Evolutionary conservation across 2,797 vertebrate genomes (phyloP), one percentile per base, ranked within the genome.

Genomic region (Tadarida brasiliensis): DNA sequence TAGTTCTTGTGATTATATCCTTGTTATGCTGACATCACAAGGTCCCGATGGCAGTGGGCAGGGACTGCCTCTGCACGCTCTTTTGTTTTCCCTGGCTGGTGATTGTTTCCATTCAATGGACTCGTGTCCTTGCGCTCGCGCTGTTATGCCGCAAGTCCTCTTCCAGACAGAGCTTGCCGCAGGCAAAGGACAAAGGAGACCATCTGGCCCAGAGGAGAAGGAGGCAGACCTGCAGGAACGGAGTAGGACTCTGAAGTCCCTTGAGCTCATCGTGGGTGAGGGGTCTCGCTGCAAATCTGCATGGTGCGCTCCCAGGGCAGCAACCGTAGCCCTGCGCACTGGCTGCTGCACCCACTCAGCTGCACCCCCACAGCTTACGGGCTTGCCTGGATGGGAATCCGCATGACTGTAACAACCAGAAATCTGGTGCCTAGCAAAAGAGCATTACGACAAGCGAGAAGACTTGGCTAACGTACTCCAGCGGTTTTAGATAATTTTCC

Each of bases 401-500:
- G 0, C 30, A 0, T n/a, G 28, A 65, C 67, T 49, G 9, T 65
- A 44, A 10, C 5, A 67, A 35, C 54, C 61, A 85, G 54, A 81
- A 68, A 57, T 39, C 56, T 24, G 81, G 59, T 85, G 44, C 77
- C 87, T 80, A 77, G n/a, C 39, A 57, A 44, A 74, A 82, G 47
- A 63, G 87, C 74, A 33, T 94, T 47, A 59, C 17, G 47, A 90
- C 93, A 92, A 80, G 85, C 59, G 44, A 61, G 65, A 82, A 87
- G 70, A 35, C 39, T 82, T 96, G 95, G 95, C 95, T 47, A 96
- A 76, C 1, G 0, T 54, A 47, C 81, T 71, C n/a, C 63, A 19
- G 97, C 7, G 87, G 96, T 87, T 94, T 97, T 76, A 96, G 87
- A 70, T 97, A 44, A 90, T 96, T 95, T 97, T 94, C 87, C 85